These are phyloP conservation scores for Phyllostomus discolor DNA, from an alignment of 2,113 vertebrate species.

Conservation along the genomic window DNA sequence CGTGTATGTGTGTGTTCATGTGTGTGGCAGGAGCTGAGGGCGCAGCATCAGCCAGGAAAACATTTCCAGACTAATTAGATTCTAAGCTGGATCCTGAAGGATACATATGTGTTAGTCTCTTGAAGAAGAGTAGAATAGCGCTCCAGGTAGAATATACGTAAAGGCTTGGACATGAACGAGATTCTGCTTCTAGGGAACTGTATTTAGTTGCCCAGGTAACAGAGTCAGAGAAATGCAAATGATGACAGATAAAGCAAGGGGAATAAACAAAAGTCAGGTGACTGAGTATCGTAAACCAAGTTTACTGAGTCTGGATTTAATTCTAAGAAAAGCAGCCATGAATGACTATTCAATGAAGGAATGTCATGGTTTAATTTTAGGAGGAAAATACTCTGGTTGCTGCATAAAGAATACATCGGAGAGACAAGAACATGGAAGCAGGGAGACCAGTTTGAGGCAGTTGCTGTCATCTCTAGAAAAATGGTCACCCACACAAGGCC, in stretches of 20 bases:
- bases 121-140: neutral
- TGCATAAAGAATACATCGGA: neutral
- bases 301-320: neutral
- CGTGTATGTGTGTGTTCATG: fast-evolving
- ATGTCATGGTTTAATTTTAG: neutral
- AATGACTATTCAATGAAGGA: neutral
- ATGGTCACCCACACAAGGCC: too few species aligned
- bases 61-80: neutral
- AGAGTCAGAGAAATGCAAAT: neutral
- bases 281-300: neutral
- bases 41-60: neutral
- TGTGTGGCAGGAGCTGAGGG: neutral
- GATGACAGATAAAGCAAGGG: neutral
- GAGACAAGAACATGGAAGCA: neutral
- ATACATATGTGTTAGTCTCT: neutral
- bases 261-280: neutral
- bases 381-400: neutral
- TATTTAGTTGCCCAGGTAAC: neutral
- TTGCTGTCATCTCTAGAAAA: neutral
- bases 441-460: neutral
- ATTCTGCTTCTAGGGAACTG: neutral
- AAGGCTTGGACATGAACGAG: neutral
- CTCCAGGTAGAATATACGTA: neutral
- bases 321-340: neutral
- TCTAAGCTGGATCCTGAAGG: neutral